These are phyloP conservation scores for Erannis defoliaria DNA, from an alignment of 2,888 invertebrate species.

Conservation along the genomic window DNA sequence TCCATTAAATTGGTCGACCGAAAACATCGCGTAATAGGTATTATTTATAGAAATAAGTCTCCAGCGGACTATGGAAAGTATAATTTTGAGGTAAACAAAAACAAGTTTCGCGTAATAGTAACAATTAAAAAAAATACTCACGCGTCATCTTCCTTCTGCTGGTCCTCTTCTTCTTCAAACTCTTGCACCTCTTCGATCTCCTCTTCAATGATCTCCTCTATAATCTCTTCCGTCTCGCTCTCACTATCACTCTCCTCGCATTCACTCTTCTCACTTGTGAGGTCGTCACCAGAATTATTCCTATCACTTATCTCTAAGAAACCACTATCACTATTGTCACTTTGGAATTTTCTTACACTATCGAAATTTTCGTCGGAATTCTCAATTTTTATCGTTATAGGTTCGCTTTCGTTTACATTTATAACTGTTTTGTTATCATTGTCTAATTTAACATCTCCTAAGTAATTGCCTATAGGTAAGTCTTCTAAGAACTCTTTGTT, in stretches of 20 bases:
- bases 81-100: too few relatives aligned
- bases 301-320: slow-evolving; percentile 77
- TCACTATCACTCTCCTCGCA: slow-evolving; percentile 53
- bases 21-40: too few relatives aligned
- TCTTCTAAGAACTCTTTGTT: slow-evolving; percentile 47
- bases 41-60: too few relatives aligned
- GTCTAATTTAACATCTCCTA: slow-evolving; percentile 17
- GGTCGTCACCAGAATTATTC: slow-evolving; percentile 64
- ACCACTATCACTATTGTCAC: slow-evolving; percentile 84
- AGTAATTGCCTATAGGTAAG: slow-evolving; percentile 56
- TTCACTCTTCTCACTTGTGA: slow-evolving; percentile 62
- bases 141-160: slow-evolving; percentile 25
- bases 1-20: too few relatives aligned
- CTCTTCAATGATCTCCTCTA: slow-evolving; percentile 63
- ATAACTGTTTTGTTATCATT: slow-evolving; percentile 68
- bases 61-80: too few relatives aligned
- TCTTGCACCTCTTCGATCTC: slow-evolving; percentile 50
- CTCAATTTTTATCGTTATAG: slow-evolving; percentile 66
- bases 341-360: slow-evolving; percentile 78
- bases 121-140: slow-evolving; percentile 28
- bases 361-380: slow-evolving; percentile 60
- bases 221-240: slow-evolving; percentile 67
- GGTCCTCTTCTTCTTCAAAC: slow-evolving; percentile 21
- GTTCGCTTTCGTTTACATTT: slow-evolving; percentile 58
- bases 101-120: too few relatives aligned